Percentiles rank a stretch among this genome's conserved stretches.
Conservation (phyloP, 2,797 vertebrate species). For the Loriculus beryllinus region DNA sequence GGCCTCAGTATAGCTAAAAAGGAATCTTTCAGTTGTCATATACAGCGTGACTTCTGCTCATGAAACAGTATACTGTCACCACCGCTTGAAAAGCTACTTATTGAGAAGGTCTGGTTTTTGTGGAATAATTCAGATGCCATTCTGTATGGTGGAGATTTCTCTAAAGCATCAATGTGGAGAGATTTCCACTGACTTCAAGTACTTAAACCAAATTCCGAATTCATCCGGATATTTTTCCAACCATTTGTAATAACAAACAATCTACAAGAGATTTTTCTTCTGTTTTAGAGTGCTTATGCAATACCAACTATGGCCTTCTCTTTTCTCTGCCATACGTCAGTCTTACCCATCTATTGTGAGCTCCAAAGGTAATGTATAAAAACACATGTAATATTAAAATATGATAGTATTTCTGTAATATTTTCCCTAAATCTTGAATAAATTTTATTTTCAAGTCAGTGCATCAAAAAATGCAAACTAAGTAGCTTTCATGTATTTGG, state of each 20-base stretch:
- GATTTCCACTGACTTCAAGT: neutral
- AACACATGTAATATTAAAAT: neutral
- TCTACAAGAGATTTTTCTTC: neutral
- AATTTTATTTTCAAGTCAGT: neutral
- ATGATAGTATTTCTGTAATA: neutral
- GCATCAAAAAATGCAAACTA: neutral
- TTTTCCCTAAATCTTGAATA: neutral
- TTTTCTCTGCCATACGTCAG: slow-evolving; percentile 94
- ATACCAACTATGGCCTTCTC: slow-evolving; percentile 96
- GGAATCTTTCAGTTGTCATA: neutral
- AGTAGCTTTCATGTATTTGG: neutral
- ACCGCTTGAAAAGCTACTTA: neutral
- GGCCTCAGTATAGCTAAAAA: neutral
- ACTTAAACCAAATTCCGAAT: neutral
- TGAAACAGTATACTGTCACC: neutral
- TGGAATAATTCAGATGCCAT: neutral
- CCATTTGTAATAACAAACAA: neutral
- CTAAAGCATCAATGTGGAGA: neutral
- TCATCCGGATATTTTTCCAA: neutral
- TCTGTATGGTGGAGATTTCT: neutral
- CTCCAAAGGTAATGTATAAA: slow-evolving; percentile 81
- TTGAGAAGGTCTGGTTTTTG: neutral
- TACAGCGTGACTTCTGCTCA: neutral
- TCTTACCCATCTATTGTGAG: slow-evolving; percentile 95
- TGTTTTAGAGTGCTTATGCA: slow-evolving; percentile 88